phyloP scores from a whole-genome alignment of 2,797 vertebrate genomes.

The Poecilia gillii region DNA sequence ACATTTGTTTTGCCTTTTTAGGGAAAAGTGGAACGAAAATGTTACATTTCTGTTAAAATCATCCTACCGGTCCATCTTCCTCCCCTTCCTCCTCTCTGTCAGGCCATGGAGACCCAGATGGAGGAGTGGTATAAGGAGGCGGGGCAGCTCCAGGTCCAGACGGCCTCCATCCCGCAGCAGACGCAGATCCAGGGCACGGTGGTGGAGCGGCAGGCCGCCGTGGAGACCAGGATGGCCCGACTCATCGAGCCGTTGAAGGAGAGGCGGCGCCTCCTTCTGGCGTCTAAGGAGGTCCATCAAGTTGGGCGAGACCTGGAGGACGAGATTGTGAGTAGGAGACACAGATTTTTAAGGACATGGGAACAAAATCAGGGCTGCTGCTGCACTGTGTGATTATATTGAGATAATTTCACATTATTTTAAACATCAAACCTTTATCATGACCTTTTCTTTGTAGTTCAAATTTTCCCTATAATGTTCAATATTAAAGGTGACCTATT shows the following conservation, averaged over 20 bases:
- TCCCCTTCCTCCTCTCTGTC: conserved; percentile 19
- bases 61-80: conserved; percentile 5
- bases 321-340: conserved; percentile 86
- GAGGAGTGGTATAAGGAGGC: conserved; percentile 92
- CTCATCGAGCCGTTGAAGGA: conserved; percentile 94
- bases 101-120: conserved; percentile 94
- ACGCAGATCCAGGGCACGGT: conserved; percentile 82
- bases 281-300: conserved; percentile 93
- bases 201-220: conserved; percentile 80
- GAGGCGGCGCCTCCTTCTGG: conserved; percentile 88
- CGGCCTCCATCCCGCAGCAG: conserved; percentile 84
- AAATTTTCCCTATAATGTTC: background rate
- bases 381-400: background rate
- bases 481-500: too few species aligned
- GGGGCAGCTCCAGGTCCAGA: conserved; percentile 88
- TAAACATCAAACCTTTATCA: background rate
- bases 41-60: background rate
- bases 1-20: background rate
- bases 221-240: conserved; percentile 89
- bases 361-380: background rate
- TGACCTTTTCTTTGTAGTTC: background rate
- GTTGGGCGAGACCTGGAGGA: conserved; percentile 93
- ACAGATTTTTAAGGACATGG: background rate
- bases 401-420: background rate
- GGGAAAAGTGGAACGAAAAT: background rate